A percentile compares a stretch with the other conserved stretches of the same genome.
Conservation (phyloP, 2,113 vertebrate genomes). For the Eulemur macaco region DNA sequence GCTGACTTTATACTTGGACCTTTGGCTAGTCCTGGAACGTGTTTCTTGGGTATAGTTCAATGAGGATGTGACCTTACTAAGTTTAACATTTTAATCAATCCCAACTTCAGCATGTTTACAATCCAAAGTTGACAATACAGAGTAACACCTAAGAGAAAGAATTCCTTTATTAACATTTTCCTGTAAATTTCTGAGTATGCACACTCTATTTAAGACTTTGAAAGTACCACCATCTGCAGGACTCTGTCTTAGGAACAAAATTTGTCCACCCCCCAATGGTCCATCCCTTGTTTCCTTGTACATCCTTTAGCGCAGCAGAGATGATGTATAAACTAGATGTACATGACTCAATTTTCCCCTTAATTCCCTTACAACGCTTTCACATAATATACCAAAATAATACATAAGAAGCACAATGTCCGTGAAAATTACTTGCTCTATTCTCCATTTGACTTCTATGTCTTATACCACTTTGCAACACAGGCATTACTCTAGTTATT, state of each 20-base stretch:
- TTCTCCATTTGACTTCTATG: not conserved
- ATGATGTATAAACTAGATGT: not conserved
- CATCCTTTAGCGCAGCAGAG: not conserved
- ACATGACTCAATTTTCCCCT: not conserved
- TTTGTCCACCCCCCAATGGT: not conserved
- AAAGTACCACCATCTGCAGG: not conserved
- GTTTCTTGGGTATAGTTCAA: constrained; percentile 20
- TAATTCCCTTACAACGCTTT: constrained; percentile 4
- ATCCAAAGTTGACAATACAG: not conserved
- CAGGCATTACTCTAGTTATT: not conserved
- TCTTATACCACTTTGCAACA: not conserved
- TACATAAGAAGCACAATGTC: not conserved
- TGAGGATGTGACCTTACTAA: constrained; percentile 20
- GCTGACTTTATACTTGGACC: not conserved
- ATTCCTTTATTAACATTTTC: constrained; percentile 21
- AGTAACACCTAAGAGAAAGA: not conserved
- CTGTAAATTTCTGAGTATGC: not conserved
- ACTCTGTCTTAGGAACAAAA: not conserved
- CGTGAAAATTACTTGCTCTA: not conserved
- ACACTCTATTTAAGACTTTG: constrained; percentile 16
- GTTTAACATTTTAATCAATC: constrained; percentile 41
- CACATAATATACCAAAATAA: not conserved
- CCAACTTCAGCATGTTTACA: not conserved
- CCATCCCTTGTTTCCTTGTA: not conserved
- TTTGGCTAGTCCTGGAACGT: constrained; percentile 20